Evolutionary conservation across 2,113 vertebrate species (phyloP).

Genomic region (Cyanoramphus novaezelandiae): DNA sequence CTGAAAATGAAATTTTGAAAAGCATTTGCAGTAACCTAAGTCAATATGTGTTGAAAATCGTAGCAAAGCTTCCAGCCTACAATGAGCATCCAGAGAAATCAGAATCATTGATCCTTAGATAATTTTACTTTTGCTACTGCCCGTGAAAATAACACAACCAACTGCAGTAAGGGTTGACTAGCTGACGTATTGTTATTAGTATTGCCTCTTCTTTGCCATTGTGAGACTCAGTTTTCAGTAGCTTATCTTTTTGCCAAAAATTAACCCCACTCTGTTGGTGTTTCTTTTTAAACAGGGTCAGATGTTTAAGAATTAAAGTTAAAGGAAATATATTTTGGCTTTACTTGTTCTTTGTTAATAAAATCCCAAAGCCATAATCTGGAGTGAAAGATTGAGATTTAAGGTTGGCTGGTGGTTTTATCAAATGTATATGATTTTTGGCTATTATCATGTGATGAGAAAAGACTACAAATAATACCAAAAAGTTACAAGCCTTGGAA

Average conservation of each 20-base stretch:
- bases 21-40: not conserved
- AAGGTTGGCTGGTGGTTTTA: not conserved
- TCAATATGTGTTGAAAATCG: not conserved
- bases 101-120: not conserved
- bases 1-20: not conserved
- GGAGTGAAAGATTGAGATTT: not conserved
- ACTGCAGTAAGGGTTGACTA: not conserved
- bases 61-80: not conserved
- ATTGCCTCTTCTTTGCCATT: not conserved
- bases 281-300: not conserved
- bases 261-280: not conserved
- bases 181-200: accelerated
- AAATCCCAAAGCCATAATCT: not conserved
- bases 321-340: not conserved
- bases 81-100: not conserved
- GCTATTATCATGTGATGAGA: not conserved
- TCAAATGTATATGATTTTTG: not conserved
- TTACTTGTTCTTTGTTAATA: not conserved
- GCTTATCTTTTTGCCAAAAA: not conserved
- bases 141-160: not conserved
- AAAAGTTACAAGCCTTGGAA: not conserved
- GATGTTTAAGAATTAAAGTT: not conserved
- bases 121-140: not conserved
- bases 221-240: not conserved
- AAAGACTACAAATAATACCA: not conserved